phyloP scores from a whole-genome alignment of 2,888 invertebrate species.

The Harpalus rubripes region DNA sequence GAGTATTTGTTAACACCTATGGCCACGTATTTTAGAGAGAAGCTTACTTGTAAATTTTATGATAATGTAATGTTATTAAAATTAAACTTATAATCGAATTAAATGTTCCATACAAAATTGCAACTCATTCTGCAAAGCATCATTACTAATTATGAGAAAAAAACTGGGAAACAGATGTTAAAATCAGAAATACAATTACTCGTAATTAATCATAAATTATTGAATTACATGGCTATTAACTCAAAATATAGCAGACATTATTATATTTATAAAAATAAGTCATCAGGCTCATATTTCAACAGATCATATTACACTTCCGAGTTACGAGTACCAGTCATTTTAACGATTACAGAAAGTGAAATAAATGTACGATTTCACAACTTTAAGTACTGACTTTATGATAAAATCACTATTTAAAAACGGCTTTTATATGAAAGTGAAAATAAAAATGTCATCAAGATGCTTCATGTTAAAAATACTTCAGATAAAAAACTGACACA shows the following conservation, averaged over 20 bases:
- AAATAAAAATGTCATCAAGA: slow-evolving; percentile 39
- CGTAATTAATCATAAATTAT: slow-evolving; percentile 35
- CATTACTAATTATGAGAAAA: neutral
- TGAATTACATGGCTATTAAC: slow-evolving; percentile 17
- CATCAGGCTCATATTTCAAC: neutral
- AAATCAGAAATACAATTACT: slow-evolving; percentile 8
- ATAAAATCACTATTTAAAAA: slow-evolving; percentile 37
- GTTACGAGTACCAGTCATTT: neutral
- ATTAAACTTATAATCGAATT: neutral
- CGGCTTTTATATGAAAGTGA: slow-evolving; percentile 15
- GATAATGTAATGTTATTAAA: neutral
- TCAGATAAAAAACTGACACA: slow-evolving; percentile 31
- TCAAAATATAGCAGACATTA: slow-evolving; percentile 7
- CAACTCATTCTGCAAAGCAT: neutral
- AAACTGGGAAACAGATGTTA: slow-evolving; percentile 10
- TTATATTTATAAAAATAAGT: slow-evolving; percentile 21
- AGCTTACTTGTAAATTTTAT: neutral
- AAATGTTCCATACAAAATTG: neutral
- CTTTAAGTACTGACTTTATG: slow-evolving; percentile 1
- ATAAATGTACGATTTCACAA: slow-evolving; percentile 35
- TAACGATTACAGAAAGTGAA: neutral
- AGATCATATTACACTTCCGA: slow-evolving; percentile 37
- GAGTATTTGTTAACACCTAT: too few relatives aligned
- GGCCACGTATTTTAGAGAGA: too few relatives aligned
- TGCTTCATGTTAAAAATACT: slow-evolving; percentile 18